A percentile compares a stretch with the other conserved stretches of the same genome.
phyloP scores from a whole-genome alignment of 2,888 invertebrate genomes.

The Dynastes hyllus region DNA sequence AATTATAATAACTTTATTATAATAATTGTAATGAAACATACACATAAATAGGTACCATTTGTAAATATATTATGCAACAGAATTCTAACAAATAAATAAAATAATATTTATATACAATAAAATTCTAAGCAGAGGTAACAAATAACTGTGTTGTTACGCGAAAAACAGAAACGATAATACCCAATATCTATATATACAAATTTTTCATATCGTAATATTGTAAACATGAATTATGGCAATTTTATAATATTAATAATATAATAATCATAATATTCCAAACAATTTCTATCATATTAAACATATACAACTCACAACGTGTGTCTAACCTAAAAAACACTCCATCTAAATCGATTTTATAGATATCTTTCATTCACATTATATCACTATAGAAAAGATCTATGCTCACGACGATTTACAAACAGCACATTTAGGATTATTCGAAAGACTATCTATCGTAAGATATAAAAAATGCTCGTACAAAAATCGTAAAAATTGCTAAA shows the following conservation, averaged over 20 bases:
- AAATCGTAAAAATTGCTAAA: slow-evolving; percentile 49
- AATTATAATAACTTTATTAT: slow-evolving; percentile 38
- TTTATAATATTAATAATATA: slow-evolving; percentile 42
- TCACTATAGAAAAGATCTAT: slow-evolving; percentile 19
- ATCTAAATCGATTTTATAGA: not conserved
- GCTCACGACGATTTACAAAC: slow-evolving; percentile 48
- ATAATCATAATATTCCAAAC: slow-evolving; percentile 33
- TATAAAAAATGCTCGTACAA: slow-evolving; percentile 47
- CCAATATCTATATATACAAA: slow-evolving; percentile 51
- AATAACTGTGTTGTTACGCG: slow-evolving; percentile 54
- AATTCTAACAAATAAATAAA: slow-evolving; percentile 56
- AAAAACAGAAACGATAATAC: slow-evolving; percentile 52
- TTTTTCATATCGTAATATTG: slow-evolving; percentile 50
- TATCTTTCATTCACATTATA: slow-evolving; percentile 17
- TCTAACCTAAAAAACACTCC: slow-evolving; percentile 20
- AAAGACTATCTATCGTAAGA: slow-evolving; percentile 33
- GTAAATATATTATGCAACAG: slow-evolving; percentile 51
- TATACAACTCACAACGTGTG: slow-evolving; percentile 20
- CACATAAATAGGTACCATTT: slow-evolving; percentile 50
- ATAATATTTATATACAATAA: slow-evolving; percentile 59
- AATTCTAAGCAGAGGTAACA: slow-evolving; percentile 60
- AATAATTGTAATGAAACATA: slow-evolving; percentile 49
- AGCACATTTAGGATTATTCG: slow-evolving; percentile 48
- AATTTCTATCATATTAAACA: slow-evolving; percentile 40
- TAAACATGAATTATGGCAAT: slow-evolving; percentile 56